Evolutionary conservation across 1,140 invertebrate species (phyloP).

Genomic region (Akabosia matsudoensis): DNA sequence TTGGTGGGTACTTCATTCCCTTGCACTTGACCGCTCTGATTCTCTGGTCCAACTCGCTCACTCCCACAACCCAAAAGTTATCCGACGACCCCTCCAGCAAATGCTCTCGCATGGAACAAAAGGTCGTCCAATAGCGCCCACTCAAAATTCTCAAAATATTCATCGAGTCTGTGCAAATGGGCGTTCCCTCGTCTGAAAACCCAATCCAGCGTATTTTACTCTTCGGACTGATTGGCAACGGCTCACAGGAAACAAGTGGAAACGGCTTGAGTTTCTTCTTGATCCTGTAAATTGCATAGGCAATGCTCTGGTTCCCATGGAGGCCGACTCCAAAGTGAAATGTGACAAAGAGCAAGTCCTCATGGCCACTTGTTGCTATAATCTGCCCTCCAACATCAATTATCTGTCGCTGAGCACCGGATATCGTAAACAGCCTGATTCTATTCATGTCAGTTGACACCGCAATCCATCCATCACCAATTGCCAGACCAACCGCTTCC

Average conservation of each 20-base stretch:
- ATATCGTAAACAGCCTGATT: conserved; percentile 76
- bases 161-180: conserved; percentile 63
- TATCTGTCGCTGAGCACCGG: conserved; percentile 75
- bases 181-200: conserved; percentile 73
- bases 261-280: conserved; percentile 39
- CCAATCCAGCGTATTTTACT: conserved; percentile 76
- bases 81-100: conserved; percentile 62
- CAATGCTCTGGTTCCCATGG: conserved; percentile 54
- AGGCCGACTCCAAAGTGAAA: conserved; percentile 55
- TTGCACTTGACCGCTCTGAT: conserved; percentile 81
- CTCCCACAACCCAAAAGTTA: conserved; percentile 74
- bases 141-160: conserved; percentile 66
- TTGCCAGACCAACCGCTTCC: conserved; percentile 67
- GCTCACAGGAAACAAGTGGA: conserved; percentile 48
- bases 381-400: conserved; percentile 68
- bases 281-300: conserved; percentile 51
- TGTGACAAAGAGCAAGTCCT: conserved; percentile 68
- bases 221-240: conserved; percentile 67
- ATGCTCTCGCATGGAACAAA: conserved; percentile 64
- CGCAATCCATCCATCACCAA: conserved; percentile 71
- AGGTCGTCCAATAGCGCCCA: conserved; percentile 66
- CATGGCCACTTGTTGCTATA: conserved; percentile 66
- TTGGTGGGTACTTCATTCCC: conserved; percentile 78
- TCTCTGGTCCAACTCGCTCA: conserved; percentile 71
- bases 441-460: conserved; percentile 69